Conservation (phyloP, 2,113 vertebrate genomes). For the Fulica atra region DNA sequence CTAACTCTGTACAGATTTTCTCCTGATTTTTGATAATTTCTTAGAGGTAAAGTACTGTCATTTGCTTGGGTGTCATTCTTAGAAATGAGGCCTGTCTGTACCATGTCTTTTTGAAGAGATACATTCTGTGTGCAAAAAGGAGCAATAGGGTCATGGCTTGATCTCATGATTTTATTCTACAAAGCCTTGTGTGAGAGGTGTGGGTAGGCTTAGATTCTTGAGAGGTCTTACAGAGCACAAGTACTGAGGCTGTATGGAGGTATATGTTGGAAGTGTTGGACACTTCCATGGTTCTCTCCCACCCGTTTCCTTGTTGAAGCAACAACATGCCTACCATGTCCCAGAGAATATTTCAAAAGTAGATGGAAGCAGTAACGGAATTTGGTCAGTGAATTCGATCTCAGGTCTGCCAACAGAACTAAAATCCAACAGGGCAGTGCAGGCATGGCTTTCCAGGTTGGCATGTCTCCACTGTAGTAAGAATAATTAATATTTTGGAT, state of each 20-base stretch:
- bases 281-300: background rate
- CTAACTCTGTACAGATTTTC: background rate
- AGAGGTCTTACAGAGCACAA: background rate
- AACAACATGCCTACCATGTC: accelerated
- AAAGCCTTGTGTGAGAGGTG: background rate
- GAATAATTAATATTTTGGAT: background rate
- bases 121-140: background rate
- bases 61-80: background rate
- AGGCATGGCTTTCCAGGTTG: background rate
- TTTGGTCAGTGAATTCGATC: background rate
- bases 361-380: background rate
- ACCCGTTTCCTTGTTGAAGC: background rate
- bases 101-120: background rate
- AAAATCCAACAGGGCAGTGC: background rate
- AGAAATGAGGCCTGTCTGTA: background rate
- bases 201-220: background rate
- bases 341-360: background rate
- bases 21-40: background rate
- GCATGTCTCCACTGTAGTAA: background rate
- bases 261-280: background rate
- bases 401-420: background rate
- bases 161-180: background rate
- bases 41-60: background rate
- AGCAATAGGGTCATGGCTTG: background rate
- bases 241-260: background rate